Evolutionary conservation across 2,888 invertebrate species (phyloP), one percentile per base, ranked within the genome.

Genomic region (Norana najaformis): DNA sequence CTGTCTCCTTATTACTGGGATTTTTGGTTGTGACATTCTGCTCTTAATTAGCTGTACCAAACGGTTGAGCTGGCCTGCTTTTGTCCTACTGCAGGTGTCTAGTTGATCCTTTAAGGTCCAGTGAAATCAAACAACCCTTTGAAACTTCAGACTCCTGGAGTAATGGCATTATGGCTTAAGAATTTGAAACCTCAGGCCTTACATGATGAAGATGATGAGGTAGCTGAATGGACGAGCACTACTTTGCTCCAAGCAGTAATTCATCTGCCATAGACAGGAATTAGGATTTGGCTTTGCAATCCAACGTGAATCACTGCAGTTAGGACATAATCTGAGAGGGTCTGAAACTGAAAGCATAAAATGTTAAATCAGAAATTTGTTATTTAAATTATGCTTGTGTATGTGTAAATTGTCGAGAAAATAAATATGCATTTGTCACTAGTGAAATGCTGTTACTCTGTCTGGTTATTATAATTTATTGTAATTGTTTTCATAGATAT

Each of bases 381-480:
- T 69, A 69, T 69, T 69, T 69, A 69, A 69, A 69, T 69, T 69
- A 69, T 69, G n/a, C n/a, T n/a, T n/a, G 69, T 69, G 69, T 69
- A 69, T 69, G 69, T 69, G 69, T 69, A 69, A 69, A 69, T 69
- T 69, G n/a, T 69, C 69, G n/a, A 30, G 69, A 69, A 69, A 69
- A 69, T 69, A 69, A 69, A 69, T 30, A 69, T 69, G 69, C 69
- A 69, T 69, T 69, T 69, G 69, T 69, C 69, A 69, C 8, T n/a
- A 69, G 30, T 69, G 69, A n/a, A n/a, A 69, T 69, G 30, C n/a
- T n/a, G n/a, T 69, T 69, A n/a, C 69, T n/a, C 11, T 69, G n/a
- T 69, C 30, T 69, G 69, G n/a, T 69, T 69, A n/a, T 69, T 69
- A 8, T n/a, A 69, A n/a, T 69, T 41, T 69, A 69, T 47, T 47